Base-by-base conservation (phyloP, 1,140 invertebrate genomes). In the Drosophila baimaii region DNA sequence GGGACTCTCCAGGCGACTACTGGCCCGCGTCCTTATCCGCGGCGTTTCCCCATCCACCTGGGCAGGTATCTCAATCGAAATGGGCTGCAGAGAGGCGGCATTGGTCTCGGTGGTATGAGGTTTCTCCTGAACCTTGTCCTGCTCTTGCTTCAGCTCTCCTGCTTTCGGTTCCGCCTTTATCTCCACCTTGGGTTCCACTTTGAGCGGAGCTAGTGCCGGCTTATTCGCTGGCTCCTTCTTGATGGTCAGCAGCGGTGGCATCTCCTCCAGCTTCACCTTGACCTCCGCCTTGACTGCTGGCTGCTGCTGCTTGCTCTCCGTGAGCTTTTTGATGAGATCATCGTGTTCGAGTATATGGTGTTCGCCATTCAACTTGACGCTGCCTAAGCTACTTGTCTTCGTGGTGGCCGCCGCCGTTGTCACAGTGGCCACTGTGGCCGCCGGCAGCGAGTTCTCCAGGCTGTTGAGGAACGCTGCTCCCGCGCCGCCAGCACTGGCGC, bases 1-100 rank as follows among this genome's bases (percentile, higher is more conserved):
- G 0, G 95, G 95, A 84, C 95, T 96, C 85, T 95, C 95, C 57
- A 96, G 92, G 80, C 96, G 96, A 79, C 93, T 96, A 90, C 92
- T 94, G 9, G 95, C 95, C 41, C 96, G 93, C 19, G 95, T 96
- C 15, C 95, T 92, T 15, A 96, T 93, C 12, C 93, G 77, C 13
- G 79, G 79, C 21, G 72, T 66, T 27, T 92, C 91, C 3, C 61
- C 59, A 17, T 92, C 91, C 25, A 39, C 59, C 1, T 90, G 81
- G 1, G 56, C 52, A 12, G 91, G 91, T 52, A 92, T 92, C 66
- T 92, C 91, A 55, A 92, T 92, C 0, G 91, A 91, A 65, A 91
- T 91, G 19, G 91, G 90, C 17, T 80, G 70, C 19, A 84, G 58
- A 12, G 84, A 68, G 12, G 37, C 19, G 19, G 68, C 52, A 47